Evolutionary conservation across 2,797 vertebrate genomes (phyloP).

Genomic region (Eulemur albifrons): DNA sequence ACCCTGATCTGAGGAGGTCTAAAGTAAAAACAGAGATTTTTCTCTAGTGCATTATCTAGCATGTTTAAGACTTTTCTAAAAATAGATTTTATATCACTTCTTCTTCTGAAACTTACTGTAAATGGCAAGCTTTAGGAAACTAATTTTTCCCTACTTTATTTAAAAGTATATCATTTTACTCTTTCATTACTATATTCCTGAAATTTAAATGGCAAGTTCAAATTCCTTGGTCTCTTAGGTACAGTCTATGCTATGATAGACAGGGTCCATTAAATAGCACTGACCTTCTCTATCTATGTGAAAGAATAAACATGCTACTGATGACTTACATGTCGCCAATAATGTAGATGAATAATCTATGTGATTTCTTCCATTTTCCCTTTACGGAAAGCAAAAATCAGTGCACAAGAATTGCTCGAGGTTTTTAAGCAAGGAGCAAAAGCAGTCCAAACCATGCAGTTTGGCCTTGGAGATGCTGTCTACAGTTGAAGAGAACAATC

Average conservation of each 20-base stretch:
- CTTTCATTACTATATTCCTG: background rate
- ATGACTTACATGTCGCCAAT: background rate
- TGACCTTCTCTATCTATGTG: background rate
- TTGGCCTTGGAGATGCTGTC: background rate
- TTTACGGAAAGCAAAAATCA: background rate
- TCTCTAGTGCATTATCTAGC: background rate
- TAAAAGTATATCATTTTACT: background rate
- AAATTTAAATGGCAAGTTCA: constrained; percentile 16
- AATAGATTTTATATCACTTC: background rate
- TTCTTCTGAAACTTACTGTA: background rate
- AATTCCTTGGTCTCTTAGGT: background rate
- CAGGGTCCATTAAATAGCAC: background rate
- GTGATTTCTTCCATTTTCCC: background rate
- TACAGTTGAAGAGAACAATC: background rate
- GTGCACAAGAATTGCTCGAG: background rate
- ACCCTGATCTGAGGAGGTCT: background rate
- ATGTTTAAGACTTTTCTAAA: background rate
- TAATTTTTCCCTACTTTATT: constrained; percentile 2
- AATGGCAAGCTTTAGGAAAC: background rate
- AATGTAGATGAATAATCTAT: background rate
- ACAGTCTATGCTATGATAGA: background rate
- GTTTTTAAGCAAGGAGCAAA: background rate
- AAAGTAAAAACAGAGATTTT: background rate
- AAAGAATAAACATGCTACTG: background rate
- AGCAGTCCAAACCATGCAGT: background rate